These are phyloP conservation scores for Paratilapia polleni DNA, from an alignment of 2,113 vertebrate genomes.

Conservation along the genomic window DNA sequence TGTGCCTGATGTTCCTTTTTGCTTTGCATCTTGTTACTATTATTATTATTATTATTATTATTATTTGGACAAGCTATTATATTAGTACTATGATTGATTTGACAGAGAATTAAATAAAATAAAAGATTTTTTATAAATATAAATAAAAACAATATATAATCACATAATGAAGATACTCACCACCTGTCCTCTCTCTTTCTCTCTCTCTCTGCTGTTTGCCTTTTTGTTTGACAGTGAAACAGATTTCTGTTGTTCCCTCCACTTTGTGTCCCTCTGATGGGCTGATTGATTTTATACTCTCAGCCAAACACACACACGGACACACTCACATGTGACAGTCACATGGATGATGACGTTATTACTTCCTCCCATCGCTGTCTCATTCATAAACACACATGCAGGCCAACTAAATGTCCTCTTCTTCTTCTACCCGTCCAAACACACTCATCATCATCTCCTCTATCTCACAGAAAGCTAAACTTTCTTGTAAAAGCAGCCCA, in stretches of 20 bases:
- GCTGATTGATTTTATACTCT: constrained; percentile 47
- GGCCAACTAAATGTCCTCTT: not conserved
- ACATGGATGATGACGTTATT: not conserved
- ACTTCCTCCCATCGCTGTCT: not conserved
- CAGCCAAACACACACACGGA: constrained; percentile 26
- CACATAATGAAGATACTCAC: constrained; percentile 15
- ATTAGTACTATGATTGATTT: not conserved
- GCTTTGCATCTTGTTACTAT: not conserved
- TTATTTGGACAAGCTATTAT: no score
- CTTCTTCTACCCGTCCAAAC: rapidly evolving
- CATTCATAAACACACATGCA: not conserved
- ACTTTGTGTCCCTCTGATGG: not conserved
- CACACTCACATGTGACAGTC: constrained; percentile 11
- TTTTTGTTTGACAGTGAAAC: not conserved
- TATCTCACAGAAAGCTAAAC: not conserved
- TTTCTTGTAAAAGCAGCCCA: not conserved
- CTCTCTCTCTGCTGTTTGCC: not conserved
- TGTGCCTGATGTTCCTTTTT: no score
- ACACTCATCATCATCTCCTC: rapidly evolving
- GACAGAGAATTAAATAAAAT: not conserved
- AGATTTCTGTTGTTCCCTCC: constrained; percentile 1
- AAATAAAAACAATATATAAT: not conserved
- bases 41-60: no score
- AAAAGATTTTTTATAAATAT: not conserved
- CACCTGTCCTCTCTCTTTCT: not conserved